Conservation (phyloP, 2,888 invertebrate genomes). For the Caenorhabditis parvicauda region DNA sequence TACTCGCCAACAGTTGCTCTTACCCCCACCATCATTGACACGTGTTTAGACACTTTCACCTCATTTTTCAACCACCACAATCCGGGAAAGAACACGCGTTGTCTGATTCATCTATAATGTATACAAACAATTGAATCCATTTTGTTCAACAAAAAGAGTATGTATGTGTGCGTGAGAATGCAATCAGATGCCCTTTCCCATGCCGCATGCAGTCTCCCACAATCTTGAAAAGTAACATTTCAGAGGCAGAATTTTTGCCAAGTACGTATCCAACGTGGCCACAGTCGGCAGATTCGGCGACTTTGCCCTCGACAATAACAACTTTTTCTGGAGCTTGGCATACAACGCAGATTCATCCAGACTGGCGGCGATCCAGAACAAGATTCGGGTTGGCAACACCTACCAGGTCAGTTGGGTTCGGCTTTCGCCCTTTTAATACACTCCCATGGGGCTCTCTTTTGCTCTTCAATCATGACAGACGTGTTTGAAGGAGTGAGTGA, state of each 20-base stretch:
- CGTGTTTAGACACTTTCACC: too few relatives aligned
- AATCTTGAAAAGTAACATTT: slow-evolving; percentile 21
- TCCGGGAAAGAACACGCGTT: too few relatives aligned
- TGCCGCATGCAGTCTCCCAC: too few relatives aligned
- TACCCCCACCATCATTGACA: too few relatives aligned
- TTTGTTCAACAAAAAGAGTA: too few relatives aligned
- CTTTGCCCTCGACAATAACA: slow-evolving; percentile 65
- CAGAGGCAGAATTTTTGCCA: slow-evolving; percentile 68
- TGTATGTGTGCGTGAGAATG: too few relatives aligned
- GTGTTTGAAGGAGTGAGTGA: neutral
- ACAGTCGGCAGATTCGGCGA: slow-evolving; percentile 64
- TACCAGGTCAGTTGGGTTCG: slow-evolving; percentile 66
- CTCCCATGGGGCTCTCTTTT: neutral
- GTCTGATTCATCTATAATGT: too few relatives aligned
- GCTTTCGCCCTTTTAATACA: neutral
- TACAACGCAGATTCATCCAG: slow-evolving; percentile 68
- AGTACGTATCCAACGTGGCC: slow-evolving; percentile 67
- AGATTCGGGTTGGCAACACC: slow-evolving; percentile 70
- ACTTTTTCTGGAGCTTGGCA: slow-evolving; percentile 68
- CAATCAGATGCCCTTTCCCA: too few relatives aligned
- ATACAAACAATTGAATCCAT: too few relatives aligned
- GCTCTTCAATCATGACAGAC: neutral
- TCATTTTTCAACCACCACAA: too few relatives aligned
- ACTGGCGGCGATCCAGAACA: slow-evolving; percentile 69
- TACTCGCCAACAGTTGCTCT: too few relatives aligned